Percentiles rank a stretch among this genome's conserved stretches.
Evolutionary conservation across 2,888 invertebrate species (phyloP).

Genomic region (Drosophila emarginata): DNA sequence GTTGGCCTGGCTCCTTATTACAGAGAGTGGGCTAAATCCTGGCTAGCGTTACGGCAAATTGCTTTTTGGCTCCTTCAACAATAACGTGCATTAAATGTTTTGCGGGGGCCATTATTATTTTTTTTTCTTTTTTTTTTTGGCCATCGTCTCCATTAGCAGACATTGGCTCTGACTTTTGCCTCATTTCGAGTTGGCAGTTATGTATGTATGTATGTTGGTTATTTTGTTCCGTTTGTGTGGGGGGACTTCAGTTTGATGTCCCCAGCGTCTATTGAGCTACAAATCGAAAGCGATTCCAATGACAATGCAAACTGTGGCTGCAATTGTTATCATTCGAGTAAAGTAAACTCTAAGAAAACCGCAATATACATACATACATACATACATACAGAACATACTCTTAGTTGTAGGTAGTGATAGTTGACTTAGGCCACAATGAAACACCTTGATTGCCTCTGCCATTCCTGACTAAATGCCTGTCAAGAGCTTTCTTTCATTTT

Average conservation of each 20-base stretch:
- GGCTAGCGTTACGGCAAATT: slow-evolving; percentile 55
- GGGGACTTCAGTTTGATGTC: slow-evolving; percentile 15
- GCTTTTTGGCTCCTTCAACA: slow-evolving; percentile 60
- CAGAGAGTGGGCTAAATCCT: slow-evolving; percentile 31
- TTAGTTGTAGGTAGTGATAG: slow-evolving; percentile 20
- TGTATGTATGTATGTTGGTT: background rate
- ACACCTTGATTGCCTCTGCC: slow-evolving; percentile 66
- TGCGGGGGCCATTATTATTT: slow-evolving; percentile 70
- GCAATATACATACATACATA: slow-evolving; percentile 13
- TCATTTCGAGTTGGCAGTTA: background rate
- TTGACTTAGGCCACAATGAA: slow-evolving; percentile 57
- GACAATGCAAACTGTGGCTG: slow-evolving; percentile 54
- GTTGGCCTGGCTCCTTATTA: slow-evolving; percentile 14
- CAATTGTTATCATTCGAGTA: slow-evolving; percentile 35
- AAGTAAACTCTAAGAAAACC: slow-evolving; percentile 29
- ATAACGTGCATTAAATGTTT: slow-evolving; percentile 79
- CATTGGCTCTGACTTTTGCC: background rate
- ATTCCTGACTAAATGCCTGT: slow-evolving; percentile 25
- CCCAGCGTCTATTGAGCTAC: slow-evolving; percentile 59
- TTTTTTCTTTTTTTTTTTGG: no score
- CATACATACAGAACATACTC: background rate
- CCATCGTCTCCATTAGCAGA: slow-evolving; percentile 66
- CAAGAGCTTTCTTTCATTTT: slow-evolving; percentile 72
- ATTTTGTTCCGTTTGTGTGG: background rate
- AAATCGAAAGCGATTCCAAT: slow-evolving; percentile 59